These are phyloP conservation scores for Rachycentron canadum DNA, from an alignment of 2,797 vertebrate species.

Conservation along the genomic window DNA sequence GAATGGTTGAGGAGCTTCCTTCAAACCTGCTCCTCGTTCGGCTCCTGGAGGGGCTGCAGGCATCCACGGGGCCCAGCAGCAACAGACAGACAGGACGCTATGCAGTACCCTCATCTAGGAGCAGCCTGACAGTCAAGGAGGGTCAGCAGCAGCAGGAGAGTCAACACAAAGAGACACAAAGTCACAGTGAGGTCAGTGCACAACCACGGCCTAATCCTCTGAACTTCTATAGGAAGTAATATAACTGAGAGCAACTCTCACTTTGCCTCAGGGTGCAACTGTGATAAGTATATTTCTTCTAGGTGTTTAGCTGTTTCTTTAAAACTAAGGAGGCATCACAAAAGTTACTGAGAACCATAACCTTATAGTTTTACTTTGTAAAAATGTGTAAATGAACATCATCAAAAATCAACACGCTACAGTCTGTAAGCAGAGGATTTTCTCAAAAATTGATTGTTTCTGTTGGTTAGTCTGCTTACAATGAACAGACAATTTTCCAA, in stretches of 20 bases:
- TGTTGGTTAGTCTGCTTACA: too few relatives aligned
- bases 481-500: not conserved
- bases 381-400: not conserved
- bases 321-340: not conserved
- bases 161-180: slow-evolving; percentile 80
- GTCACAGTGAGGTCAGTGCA: slow-evolving; percentile 88
- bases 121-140: slow-evolving; percentile 68
- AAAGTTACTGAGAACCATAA: not conserved
- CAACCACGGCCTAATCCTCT: slow-evolving; percentile 1
- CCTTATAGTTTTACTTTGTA: not conserved
- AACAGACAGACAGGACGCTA: slow-evolving; percentile 74
- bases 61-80: slow-evolving; percentile 41
- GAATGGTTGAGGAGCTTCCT: slow-evolving; percentile 90
- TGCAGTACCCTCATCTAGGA: slow-evolving; percentile 73
- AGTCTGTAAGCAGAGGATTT: not conserved
- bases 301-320: not conserved
- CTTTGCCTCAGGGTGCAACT: not conserved
- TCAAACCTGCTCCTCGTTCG: slow-evolving; percentile 89
- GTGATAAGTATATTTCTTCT: not conserved
- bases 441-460: not conserved
- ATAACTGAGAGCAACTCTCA: not conserved
- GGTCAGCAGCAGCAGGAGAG: slow-evolving; percentile 75
- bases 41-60: slow-evolving; percentile 88
- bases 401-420: not conserved
- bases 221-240: not conserved